Base-by-base conservation (phyloP, 2,113 vertebrate genomes). In the Lophius piscatorius region DNA sequence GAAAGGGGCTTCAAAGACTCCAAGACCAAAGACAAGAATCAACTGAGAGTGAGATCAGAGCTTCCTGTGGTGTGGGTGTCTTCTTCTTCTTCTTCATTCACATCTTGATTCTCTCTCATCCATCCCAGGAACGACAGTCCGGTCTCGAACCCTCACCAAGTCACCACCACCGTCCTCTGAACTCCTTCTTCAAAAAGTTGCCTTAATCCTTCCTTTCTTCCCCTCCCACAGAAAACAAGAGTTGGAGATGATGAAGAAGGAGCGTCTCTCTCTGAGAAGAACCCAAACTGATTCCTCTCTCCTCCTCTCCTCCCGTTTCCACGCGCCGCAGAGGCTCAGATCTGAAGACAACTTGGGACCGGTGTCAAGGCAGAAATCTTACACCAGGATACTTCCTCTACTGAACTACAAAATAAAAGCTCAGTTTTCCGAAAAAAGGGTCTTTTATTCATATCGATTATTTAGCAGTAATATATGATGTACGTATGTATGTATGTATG, bases 261-360 rank as follows among this genome's bases (percentile, higher is more conserved):
- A 3, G 46, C 35, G 51, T 64, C 21, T 50, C n/a, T 58, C 12
- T 46, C 4, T 4, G 6, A 42, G 24, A 41, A 24, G 28, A 42
- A 0, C 23, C 21, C 26, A 21, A 9, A 44, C 21, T 46, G 54
- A 68, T 29, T 17, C 58, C 75, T 79, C 40, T 69, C 64, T 52
- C 24, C 41, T 62, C 35, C 67, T 54, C 41, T 45, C 42, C 13
- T 45, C 22, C 22, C 5, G 17, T 67, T 77, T 60, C 18, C 16
- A 40, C 29, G 5, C 5, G 29, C 29, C 29, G 29, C 6, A 31
- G 29, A 10, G 11, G n/a, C n/a, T n/a, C n/a, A n/a, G n/a, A n/a
- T n/a, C 6, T 10, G 29, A 10, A 31, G 57, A 74, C 67, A 77
- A 85, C 72, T 85, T 80, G 80, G 74, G 76, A 84, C 81, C 26